Conservation (phyloP, 1,140 invertebrate species). For the Papilio machaon region DNA sequence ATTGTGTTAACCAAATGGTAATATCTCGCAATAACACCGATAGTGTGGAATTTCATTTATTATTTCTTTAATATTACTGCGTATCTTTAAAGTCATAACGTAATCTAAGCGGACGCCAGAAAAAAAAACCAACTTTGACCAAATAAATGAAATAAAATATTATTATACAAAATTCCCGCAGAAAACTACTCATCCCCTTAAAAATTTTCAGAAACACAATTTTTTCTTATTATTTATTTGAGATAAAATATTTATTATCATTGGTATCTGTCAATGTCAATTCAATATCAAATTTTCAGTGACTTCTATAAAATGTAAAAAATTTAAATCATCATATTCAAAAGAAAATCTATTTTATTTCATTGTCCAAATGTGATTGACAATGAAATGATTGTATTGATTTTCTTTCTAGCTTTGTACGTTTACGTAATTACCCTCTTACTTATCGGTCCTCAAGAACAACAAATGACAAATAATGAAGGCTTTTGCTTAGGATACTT, state of each 20-base stretch:
- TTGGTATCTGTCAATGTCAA: slow-evolving; percentile 30
- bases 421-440: slow-evolving; percentile 57
- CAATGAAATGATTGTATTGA: slow-evolving; percentile 61
- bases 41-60: not conserved
- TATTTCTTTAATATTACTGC: not conserved
- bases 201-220: not conserved
- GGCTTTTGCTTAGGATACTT: not conserved
- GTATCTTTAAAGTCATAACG: not conserved
- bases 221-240: not conserved
- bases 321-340: not conserved
- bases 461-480: slow-evolving; percentile 7
- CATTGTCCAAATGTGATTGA: slow-evolving; percentile 9
- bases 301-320: slow-evolving; percentile 23
- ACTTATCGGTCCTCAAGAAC: slow-evolving; percentile 44
- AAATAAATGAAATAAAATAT: not conserved
- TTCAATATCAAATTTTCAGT: slow-evolving; percentile 34
- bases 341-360: slow-evolving; percentile 11
- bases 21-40: slow-evolving; percentile 11
- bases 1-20: not conserved
- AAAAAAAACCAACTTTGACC: not conserved
- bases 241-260: not conserved
- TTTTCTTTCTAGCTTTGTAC: slow-evolving; percentile 55
- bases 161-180: not conserved
- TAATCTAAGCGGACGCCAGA: not conserved
- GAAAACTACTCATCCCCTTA: not conserved